Evolutionary conservation across 2,113 vertebrate genomes (phyloP), one percentile per base, ranked within the genome.

Genomic region (Callithrix jacchus): DNA sequence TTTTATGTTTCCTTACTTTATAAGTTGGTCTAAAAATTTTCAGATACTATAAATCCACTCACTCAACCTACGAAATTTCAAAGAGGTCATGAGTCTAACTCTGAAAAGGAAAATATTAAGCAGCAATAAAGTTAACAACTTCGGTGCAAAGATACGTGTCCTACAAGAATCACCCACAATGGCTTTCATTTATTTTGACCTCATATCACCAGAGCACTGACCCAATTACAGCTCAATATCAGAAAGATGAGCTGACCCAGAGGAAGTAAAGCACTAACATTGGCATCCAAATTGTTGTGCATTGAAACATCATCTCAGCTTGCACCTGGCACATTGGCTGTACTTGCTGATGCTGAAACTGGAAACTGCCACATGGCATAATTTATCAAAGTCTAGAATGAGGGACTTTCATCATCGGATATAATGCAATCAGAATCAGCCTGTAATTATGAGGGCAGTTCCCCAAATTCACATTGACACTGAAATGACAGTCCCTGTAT

Each of bases 11-110:
- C 40, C 47, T 82, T 74, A 64, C 56, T 96, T 95, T 54, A 77
- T 79, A 87, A 74, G 40, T 66, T 90, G 54, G 49, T 21, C 58
- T 80, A 92, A 84, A 93, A 89, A 70, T 83, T 83, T 45, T 83
- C 20, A 89, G 42, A 40, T 79, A 23, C 81, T 91, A n/a, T 79
- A 93, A 96, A 95, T 70, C 17, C 42, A 95, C 3, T 87, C 47
- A 84, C n/a, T 87, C 37, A 45, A 91, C 35, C 49, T 66, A 17
- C 70, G 61, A 94, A 89, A 92, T 66, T 82, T 83, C 89, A 23
- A 52, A 47, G 54, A 94, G 54, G 88, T 94, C 87, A 87, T 30
- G 71, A 80, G 96, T 93, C 56, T 90, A 91, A 97, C 91, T 77
- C 92, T 94, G 85, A 85, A 90, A 81, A 93, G 27, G 49, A 94